Percentiles rank a stretch among this genome's conserved stretches.
Evolutionary conservation across 2,797 vertebrate species (phyloP).

Genomic region (Spondyliosoma cantharus): DNA sequence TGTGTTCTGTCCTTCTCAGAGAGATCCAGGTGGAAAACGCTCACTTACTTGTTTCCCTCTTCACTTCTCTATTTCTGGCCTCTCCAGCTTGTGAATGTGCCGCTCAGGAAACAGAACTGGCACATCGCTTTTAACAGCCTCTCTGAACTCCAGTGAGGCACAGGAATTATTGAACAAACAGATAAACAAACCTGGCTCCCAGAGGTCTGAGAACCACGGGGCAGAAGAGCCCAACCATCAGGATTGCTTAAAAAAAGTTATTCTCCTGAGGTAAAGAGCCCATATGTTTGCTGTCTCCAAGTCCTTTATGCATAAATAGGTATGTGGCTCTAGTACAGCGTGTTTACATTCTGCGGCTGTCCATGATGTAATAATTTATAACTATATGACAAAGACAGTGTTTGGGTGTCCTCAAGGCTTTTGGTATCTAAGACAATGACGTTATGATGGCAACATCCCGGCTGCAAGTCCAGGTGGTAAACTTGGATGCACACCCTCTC

Average conservation of each 20-base stretch:
- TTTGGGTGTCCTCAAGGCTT: neutral
- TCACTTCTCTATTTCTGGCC: constrained; percentile 4
- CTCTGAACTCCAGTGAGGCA: constrained; percentile 23
- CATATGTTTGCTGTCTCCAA: neutral
- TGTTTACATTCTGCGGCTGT: neutral
- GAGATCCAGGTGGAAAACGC: neutral
- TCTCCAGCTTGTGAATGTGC: constrained; percentile 15
- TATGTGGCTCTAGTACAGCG: neutral
- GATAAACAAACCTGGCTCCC: constrained; percentile 42
- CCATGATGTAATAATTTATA: neutral
- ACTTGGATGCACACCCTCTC: neutral
- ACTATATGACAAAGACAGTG: neutral
- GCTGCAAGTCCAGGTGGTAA: neutral
- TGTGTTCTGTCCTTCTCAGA: neutral
- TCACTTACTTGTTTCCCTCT: neutral
- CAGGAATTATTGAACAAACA: constrained; percentile 39
- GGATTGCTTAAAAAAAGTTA: neutral
- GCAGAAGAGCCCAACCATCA: constrained; percentile 22
- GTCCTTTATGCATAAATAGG: neutral
- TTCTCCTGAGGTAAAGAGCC: neutral
- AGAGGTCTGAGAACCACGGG: neutral
- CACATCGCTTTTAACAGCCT: constrained; percentile 17
- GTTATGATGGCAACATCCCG: neutral
- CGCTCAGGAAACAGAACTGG: constrained; percentile 28
- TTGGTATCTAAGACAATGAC: neutral